Evolutionary conservation across 2,888 invertebrate genomes (phyloP).

Genomic region (Ochlodes sylvanus): DNA sequence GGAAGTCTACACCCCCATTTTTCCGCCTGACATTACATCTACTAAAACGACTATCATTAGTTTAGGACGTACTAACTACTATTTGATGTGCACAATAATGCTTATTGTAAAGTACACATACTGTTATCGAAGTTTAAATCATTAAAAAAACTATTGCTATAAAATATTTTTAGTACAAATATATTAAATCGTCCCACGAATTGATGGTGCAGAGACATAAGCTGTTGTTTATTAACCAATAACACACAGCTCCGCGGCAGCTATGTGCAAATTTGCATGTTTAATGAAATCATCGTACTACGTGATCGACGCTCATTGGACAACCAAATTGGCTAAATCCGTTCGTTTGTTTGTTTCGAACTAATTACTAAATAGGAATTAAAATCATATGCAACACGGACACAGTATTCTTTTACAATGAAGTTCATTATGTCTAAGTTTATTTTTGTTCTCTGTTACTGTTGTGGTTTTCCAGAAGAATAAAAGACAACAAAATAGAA

Average conservation of each 20-base stretch:
- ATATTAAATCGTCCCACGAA: constrained; percentile 13
- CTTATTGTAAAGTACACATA: too few species aligned
- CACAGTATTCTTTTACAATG: neutral
- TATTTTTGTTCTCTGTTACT: too few species aligned
- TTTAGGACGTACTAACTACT: too few species aligned
- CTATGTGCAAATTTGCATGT: constrained; percentile 64
- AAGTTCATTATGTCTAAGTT: neutral
- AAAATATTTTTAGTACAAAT: constrained; percentile 11
- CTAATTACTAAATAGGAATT: constrained; percentile 56
- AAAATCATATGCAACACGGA: constrained; percentile 49
- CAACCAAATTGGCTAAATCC: constrained; percentile 55
- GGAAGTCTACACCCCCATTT: too few species aligned
- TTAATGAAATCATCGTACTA: constrained; percentile 73
- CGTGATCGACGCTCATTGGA: constrained; percentile 69
- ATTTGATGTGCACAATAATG: too few species aligned
- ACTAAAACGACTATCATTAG: too few species aligned
- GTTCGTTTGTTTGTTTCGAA: constrained; percentile 63
- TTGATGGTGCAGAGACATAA: constrained; percentile 25
- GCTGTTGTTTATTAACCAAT: constrained; percentile 42
- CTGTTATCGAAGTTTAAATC: neutral
- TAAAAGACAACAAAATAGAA: too few species aligned
- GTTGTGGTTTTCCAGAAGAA: too few species aligned
- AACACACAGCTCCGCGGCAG: constrained; percentile 44
- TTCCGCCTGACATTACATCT: too few species aligned
- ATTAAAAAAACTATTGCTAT: constrained; percentile 1